A percentile compares a stretch with the other conserved stretches of the same genome.
Evolutionary conservation across 92 coral and sea anemone species (phyloP).

Genomic region (Parazoanthus darwini): DNA sequence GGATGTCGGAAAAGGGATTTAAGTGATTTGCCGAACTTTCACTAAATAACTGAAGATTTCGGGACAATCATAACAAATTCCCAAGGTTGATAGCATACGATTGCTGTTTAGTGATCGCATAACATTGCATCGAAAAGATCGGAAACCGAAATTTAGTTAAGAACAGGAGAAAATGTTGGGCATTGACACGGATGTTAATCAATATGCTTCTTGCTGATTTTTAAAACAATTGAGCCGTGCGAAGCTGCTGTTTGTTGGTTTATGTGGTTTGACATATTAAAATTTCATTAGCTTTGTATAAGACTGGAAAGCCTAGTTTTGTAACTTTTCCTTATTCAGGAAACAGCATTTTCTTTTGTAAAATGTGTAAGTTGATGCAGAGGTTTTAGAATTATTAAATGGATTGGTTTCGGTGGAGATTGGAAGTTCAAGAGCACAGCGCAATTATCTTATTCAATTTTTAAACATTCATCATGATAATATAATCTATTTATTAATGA

Average conservation of each 20-base stretch:
- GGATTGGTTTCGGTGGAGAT: background rate
- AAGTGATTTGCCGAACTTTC: background rate
- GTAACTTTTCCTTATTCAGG: background rate
- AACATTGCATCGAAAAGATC: background rate
- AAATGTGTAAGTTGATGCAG: background rate
- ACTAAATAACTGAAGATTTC: background rate
- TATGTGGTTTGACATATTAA: slow-evolving; percentile 20
- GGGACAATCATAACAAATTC: background rate
- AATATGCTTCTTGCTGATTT: slow-evolving; percentile 1
- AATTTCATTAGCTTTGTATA: background rate
- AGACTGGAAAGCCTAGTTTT: background rate
- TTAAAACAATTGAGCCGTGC: slow-evolving; percentile 1
- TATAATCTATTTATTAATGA: background rate
- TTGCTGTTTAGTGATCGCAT: slow-evolving; percentile 3
- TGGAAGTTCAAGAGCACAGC: background rate
- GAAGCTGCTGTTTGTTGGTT: slow-evolving; percentile 9
- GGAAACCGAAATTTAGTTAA: background rate
- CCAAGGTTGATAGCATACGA: background rate
- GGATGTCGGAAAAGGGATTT: background rate
- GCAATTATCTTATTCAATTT: background rate
- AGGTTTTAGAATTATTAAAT: background rate
- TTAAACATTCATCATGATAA: background rate
- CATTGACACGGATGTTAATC: background rate
- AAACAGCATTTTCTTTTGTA: background rate
- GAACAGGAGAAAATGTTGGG: background rate